Base-by-base conservation (phyloP, 2,888 invertebrate species). In the Hemithea aestivaria region DNA sequence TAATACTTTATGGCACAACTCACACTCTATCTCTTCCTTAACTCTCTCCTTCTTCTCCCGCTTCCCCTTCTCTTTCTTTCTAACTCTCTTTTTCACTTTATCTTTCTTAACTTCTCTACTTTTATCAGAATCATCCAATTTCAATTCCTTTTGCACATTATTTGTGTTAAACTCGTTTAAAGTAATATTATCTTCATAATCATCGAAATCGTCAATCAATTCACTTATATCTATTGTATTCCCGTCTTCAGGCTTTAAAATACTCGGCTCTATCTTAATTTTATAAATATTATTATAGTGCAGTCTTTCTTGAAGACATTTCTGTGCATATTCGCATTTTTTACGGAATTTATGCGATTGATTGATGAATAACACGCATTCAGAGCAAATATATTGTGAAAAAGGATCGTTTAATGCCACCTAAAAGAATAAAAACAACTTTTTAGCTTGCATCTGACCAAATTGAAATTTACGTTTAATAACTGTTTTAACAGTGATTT, bases 1-100 rank as follows among this genome's bases (percentile, higher is more conserved):
- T 20, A 84, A 51, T 20, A 80, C 64, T 34, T 85, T 85, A 45
- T 83, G 76, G 33, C 84, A 85, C 40, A 74, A 67, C 57, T 83
- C 81, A 57, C 84, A 85, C 39, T 83, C 73, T 7, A 83, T 72
- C 46, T 71, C 67, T 21, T 78, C 76, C 44, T 64, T 72, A 0
- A 44, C 56, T 26, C 51, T 57, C n/a, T 56, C 60, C 27, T 46
- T 55, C 30, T 59, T 58, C 12, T 58, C 53, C 11, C 42, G 58
- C 2, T 12, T 54, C 27, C 37, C 45, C 29, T 60, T 62, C 1
- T 53, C 58, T 4, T 60, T 64, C 12, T 54, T 62, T 20, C 46
- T 56, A 37, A 2, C 52, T 44, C 28, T 57, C 50, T 47, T 56
- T 28, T 16, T 42, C 31, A 37, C 29, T 43, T 12, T 8, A 10